These are phyloP conservation scores for Hephaestus fuliginosus DNA, from an alignment of 2,797 vertebrate species.

Conservation along the genomic window DNA sequence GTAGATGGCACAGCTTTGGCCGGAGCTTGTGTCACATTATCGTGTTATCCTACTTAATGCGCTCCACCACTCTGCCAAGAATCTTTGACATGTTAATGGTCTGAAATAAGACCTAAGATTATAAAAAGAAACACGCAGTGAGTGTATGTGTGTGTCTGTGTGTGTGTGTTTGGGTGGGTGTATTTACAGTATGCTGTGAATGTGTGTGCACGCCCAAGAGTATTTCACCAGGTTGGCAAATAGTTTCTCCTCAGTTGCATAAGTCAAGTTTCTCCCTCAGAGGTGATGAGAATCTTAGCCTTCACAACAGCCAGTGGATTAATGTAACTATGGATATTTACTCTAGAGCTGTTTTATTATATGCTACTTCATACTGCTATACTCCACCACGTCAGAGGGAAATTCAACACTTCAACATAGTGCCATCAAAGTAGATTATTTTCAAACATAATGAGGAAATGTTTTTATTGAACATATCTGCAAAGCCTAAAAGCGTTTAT, in stretches of 20 bases:
- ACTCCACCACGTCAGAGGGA: no score
- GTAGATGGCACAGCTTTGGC: constrained; percentile 36
- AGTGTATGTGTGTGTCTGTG: constrained; percentile 4
- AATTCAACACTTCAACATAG: no score
- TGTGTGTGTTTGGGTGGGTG: constrained; percentile 33
- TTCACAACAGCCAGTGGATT: background rate
- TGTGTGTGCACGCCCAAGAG: constrained; percentile 19
- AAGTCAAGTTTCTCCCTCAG: constrained; percentile 27
- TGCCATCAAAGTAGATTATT: background rate
- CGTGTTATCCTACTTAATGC: constrained; percentile 56
- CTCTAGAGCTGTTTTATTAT: no score
- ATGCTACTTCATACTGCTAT: no score
- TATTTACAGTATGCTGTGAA: constrained; percentile 24
- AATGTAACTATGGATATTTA: background rate
- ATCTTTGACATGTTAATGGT: constrained; percentile 54
- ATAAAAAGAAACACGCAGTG: constrained; percentile 9
- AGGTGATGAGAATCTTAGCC: constrained; percentile 38
- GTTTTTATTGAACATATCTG: background rate
- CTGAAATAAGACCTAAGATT: constrained; percentile 54
- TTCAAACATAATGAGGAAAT: background rate
- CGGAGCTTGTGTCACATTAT: constrained; percentile 45
- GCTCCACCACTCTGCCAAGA: constrained; percentile 51
- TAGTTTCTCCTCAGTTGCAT: constrained; percentile 36
- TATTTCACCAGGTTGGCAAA: constrained; percentile 32
- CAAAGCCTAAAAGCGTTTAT: background rate